Percentiles rank a stretch among this genome's conserved stretches.
These are phyloP conservation scores for Grammomys dolichurus DNA, from an alignment of 2,113 vertebrate genomes.

Conservation along the genomic window DNA sequence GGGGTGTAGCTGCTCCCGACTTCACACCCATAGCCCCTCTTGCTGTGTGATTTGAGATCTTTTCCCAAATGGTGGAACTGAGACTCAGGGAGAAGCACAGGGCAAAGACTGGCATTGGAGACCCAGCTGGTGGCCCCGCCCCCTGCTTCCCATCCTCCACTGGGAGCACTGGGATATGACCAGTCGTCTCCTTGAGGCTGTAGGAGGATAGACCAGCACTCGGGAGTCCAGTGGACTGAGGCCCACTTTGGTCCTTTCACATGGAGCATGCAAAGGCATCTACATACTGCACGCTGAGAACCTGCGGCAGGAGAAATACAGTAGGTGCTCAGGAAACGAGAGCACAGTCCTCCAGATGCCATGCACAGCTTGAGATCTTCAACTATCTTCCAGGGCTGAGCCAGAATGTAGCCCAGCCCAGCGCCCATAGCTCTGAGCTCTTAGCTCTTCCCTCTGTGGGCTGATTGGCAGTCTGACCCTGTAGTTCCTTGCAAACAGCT, in stretches of 20 bases:
- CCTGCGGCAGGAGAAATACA: too few relatives aligned
- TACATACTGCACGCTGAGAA: neutral
- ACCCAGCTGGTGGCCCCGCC: neutral
- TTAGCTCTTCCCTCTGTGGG: neutral
- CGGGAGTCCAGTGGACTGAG: neutral
- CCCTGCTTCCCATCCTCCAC: neutral
- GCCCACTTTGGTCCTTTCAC: neutral
- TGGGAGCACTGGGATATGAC: neutral
- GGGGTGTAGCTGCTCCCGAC: neutral
- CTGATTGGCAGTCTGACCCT: neutral
- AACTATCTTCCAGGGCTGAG: neutral
- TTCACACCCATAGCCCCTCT: neutral
- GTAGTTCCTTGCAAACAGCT: conserved; percentile 24
- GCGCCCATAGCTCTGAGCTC: neutral
- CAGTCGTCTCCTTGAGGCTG: neutral
- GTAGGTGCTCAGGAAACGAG: neutral
- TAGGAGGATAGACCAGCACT: neutral
- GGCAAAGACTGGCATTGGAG: neutral
- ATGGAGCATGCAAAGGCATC: neutral
- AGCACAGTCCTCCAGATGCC: neutral
- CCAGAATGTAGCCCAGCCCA: neutral
- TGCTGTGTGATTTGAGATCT: neutral
- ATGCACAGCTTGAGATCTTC: neutral
- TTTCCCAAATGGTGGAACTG: neutral
- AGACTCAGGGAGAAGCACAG: neutral